Conservation (phyloP, 2,797 vertebrate species). For the Numenius phaeopus region DNA sequence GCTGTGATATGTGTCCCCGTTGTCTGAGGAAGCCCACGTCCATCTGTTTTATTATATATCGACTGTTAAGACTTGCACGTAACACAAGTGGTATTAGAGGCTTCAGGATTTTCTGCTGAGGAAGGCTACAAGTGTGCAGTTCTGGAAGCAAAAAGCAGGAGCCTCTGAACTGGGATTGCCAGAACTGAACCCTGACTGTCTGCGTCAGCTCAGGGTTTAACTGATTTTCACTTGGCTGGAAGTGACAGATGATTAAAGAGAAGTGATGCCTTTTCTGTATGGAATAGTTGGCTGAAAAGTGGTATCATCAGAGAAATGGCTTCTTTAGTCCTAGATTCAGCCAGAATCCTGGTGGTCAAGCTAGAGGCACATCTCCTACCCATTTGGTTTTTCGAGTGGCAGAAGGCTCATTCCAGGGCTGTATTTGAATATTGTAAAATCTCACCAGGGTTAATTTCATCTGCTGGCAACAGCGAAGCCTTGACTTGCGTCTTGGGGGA, state of each 20-base stretch:
- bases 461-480: neutral
- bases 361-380: neutral
- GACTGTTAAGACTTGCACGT: neutral
- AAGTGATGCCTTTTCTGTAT: neutral
- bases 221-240: neutral
- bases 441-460: neutral
- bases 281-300: neutral
- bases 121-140: neutral
- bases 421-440: neutral
- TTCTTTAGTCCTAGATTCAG: neutral
- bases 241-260: neutral
- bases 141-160: neutral
- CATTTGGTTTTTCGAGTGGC: neutral
- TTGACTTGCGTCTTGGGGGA: neutral
- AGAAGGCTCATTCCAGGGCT: neutral
- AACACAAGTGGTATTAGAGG: neutral
- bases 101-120: neutral
- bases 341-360: neutral
- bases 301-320: neutral
- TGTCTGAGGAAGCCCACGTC: neutral
- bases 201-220: neutral
- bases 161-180: neutral
- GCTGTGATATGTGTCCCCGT: accelerated
- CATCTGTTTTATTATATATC: neutral
- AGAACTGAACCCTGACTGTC: neutral